Evolutionary conservation across 2,797 vertebrate species (phyloP), one percentile per base, ranked within the genome.

Genomic region (Coregonus ussuriensis): DNA sequence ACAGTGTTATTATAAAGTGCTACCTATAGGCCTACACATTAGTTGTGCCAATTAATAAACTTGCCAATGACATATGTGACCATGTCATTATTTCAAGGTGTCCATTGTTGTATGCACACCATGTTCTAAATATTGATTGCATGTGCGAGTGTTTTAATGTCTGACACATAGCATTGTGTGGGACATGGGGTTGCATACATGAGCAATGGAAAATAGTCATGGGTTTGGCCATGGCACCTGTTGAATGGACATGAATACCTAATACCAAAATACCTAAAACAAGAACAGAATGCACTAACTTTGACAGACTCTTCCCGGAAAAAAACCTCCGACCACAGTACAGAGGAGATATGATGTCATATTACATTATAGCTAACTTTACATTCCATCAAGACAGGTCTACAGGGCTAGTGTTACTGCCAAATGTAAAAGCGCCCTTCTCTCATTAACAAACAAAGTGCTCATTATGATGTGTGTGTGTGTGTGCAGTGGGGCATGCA

Each of bases 201-300:
- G 18, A 70, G 7, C 68, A n/a, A 47, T 37, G n/a, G 41, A 11
- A 47, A 21, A 70, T 4, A 21, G 6, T 70, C n/a, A 70, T 47
- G 68, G n/a, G 16, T 16, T 21, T 70, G 16, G n/a, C 68, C 37
- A 13, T 51, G 31, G 31, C 31, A 33, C 31, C 31, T 33, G 31
- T 33, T 33, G 31, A 33, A 33, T 33, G 66, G 33, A 37, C 41
- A 47, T 47, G 41, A 1, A 13, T 47, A 70, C 68, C 18, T 70
- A 47, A 41, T 41, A 16, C 7, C 33, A 18, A 47, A 33, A 70
- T 47, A 47, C 41, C 9, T 6, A 47, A 35, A 70, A 11, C 16
- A 41, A 41, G 37, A 70, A 70, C 37, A 70, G 66, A 68, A 68
- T 68, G 66, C 68, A 11, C 41, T 47, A 9, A 47, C 41, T 47